A percentile compares a stretch with the other conserved stretches of the same genome.
Conservation (phyloP, 2,888 invertebrate species). For the Scrobipalpa atriplicella region DNA sequence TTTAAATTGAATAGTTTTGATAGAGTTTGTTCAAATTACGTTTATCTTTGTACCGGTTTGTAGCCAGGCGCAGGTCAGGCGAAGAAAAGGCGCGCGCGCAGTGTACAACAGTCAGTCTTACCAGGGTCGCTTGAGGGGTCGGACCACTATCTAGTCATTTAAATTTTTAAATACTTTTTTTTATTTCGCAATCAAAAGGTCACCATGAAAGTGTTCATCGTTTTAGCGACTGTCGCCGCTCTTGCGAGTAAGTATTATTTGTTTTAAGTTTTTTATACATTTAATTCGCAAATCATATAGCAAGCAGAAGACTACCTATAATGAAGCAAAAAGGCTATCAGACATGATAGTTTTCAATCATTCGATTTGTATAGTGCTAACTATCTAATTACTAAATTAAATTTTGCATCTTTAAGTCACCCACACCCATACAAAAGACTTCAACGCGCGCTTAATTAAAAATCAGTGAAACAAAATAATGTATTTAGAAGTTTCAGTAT, state of each 20-base stretch:
- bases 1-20: slow-evolving; percentile 20
- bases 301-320: not conserved
- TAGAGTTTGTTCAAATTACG: slow-evolving; percentile 68
- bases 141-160: slow-evolving; percentile 78
- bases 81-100: slow-evolving; percentile 79
- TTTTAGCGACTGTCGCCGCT: slow-evolving; percentile 71
- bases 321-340: not conserved
- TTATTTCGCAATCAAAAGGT: slow-evolving; percentile 63
- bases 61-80: slow-evolving; percentile 62
- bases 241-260: slow-evolving; percentile 71
- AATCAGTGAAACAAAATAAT: not conserved
- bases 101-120: slow-evolving; percentile 69
- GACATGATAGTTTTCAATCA: too few species aligned
- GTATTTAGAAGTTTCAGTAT: too few species aligned
- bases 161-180: slow-evolving; percentile 53
- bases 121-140: slow-evolving; percentile 73
- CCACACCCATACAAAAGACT: slow-evolving; percentile 49
- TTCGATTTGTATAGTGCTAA: too few species aligned
- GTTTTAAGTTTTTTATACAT: not conserved
- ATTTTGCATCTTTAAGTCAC: not conserved
- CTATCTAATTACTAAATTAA: too few species aligned
- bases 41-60: slow-evolving; percentile 74
- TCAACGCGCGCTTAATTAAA: slow-evolving; percentile 46
- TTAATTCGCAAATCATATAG: too few species aligned
- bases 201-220: slow-evolving; percentile 81